phyloP scores from a whole-genome alignment of 2,888 invertebrate genomes.

The Thelaira solivaga region DNA sequence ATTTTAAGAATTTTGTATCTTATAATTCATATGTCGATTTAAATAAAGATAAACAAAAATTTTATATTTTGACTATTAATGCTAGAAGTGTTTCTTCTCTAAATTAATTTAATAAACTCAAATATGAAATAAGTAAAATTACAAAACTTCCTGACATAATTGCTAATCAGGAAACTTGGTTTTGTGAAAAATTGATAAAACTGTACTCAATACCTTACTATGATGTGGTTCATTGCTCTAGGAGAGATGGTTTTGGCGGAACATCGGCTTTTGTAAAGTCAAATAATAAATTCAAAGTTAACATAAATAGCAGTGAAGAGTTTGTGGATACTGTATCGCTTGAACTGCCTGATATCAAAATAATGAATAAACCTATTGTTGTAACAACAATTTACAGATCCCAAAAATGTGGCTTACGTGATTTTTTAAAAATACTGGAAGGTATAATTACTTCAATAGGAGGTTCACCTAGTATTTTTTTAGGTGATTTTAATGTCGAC shows the following conservation, averaged over 20 bases:
- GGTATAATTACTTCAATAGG: too few species aligned
- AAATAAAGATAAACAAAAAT: too few species aligned
- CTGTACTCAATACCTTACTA: background rate
- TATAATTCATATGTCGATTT: too few species aligned
- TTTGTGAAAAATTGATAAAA: background rate
- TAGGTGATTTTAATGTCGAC: too few species aligned
- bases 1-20: too few species aligned
- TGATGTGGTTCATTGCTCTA: background rate
- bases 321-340: background rate
- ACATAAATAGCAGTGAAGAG: background rate
- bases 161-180: background rate
- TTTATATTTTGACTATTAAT: too few species aligned
- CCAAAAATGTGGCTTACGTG: background rate
- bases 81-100: background rate
- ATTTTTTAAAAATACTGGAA: background rate
- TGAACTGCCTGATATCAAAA: background rate
- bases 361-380: background rate
- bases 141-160: background rate
- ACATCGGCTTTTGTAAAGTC: background rate
- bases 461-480: too few species aligned
- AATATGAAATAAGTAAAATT: background rate
- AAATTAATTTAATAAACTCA: background rate
- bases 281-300: background rate
- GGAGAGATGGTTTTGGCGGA: slow-evolving; percentile 16
- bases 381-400: slow-evolving; percentile 10